These are phyloP conservation scores for Junonia oenone DNA, from an alignment of 2,888 invertebrate genomes.

Conservation along the genomic window DNA sequence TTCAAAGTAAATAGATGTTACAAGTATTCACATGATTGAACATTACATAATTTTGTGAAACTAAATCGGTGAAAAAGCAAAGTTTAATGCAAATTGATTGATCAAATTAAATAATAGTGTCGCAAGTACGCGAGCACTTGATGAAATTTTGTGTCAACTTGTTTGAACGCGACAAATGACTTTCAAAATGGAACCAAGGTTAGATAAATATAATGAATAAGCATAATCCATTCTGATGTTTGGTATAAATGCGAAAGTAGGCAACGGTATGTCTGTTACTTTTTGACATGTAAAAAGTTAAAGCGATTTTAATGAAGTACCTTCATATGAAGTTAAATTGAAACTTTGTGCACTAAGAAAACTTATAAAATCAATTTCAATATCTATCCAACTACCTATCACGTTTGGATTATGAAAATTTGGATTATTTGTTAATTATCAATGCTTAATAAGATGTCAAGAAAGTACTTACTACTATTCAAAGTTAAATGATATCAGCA, in stretches of 20 bases:
- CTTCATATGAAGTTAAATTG: too few species aligned
- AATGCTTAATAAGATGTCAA: too few species aligned
- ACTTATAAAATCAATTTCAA: too few species aligned
- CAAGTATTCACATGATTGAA: not conserved
- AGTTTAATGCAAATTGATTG: not conserved
- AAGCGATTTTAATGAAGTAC: too few species aligned
- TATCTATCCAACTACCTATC: too few species aligned
- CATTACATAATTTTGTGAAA: not conserved
- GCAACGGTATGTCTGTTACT: too few species aligned
- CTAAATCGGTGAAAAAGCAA: not conserved
- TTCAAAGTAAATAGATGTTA: not conserved
- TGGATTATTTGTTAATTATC: too few species aligned
- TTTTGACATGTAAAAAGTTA: too few species aligned
- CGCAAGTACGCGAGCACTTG: not conserved
- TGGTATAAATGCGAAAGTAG: too few species aligned
- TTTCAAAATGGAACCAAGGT: constrained; percentile 2
- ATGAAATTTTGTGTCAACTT: constrained; percentile 1
- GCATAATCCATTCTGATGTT: not conserved
- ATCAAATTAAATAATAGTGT: not conserved
- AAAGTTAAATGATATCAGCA: not conserved
- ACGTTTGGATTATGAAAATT: too few species aligned
- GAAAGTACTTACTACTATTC: not conserved
- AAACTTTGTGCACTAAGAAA: too few species aligned
- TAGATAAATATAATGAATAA: not conserved
- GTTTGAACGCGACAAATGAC: constrained; percentile 2